Percentiles rank a stretch among this genome's conserved stretches.
phyloP scores from a whole-genome alignment of 2,888 invertebrate species.

The Ichneumon xanthorius region DNA sequence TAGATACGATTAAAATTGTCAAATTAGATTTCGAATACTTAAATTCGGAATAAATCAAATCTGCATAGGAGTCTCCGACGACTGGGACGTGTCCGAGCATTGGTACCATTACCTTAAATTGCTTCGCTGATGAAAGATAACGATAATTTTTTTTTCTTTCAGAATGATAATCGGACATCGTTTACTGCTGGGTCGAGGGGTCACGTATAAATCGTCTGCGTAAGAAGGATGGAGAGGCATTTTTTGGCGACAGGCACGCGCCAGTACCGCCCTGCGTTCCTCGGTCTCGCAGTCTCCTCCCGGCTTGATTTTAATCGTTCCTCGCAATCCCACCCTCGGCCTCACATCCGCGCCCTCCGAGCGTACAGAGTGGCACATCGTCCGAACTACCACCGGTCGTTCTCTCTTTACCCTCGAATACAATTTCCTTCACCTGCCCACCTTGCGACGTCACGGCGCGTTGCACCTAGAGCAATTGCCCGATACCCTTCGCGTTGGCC shows the following conservation, averaged over 20 bases:
- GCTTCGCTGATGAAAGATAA: background rate
- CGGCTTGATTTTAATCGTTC: constrained; percentile 68
- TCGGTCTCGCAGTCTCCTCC: constrained; percentile 11
- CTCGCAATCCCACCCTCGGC: constrained; percentile 59
- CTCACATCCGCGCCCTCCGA: constrained; percentile 39
- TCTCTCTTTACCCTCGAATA: constrained; percentile 59
- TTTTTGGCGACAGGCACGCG: constrained; percentile 74
- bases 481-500: constrained; percentile 31
- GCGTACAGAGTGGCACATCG: constrained; percentile 42
- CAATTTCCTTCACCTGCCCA: constrained; percentile 79
- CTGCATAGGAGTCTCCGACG: too few species aligned
- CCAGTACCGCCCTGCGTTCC: constrained; percentile 68
- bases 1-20: too few species aligned
- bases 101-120: too few species aligned
- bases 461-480: constrained; percentile 76
- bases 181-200: background rate
- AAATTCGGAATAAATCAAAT: too few species aligned
- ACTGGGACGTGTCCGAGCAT: too few species aligned
- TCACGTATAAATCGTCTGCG: background rate
- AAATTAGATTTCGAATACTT: too few species aligned
- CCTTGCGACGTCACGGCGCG: constrained; percentile 77
- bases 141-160: background rate
- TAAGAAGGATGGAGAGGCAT: constrained; percentile 18
- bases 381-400: constrained; percentile 46
- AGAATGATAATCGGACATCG: background rate